Evolutionary conservation across 2,888 invertebrate species (phyloP), one percentile per base, ranked within the genome.

Genomic region (Agonopterix alstromeriana): DNA sequence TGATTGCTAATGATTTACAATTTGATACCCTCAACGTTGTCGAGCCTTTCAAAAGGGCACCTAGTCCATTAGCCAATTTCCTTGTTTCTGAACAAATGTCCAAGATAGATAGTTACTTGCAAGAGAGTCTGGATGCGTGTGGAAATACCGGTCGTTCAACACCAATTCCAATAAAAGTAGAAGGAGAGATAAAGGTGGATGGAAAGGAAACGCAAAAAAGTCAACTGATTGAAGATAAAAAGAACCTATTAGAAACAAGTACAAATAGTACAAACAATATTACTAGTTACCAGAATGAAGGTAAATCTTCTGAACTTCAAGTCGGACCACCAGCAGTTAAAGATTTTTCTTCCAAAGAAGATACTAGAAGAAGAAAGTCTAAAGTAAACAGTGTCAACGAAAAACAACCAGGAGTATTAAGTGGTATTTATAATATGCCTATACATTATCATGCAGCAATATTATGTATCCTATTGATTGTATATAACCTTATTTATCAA

Each of bases 381-480:
- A 74, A 71, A 63, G 43, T 64, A 73, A 77, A 77, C 75, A 82
- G 81, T 80, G 77, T 74, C 67, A 67, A 66, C 59, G 70, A 65
- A 52, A 75, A 70, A 61, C 69, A 62, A 43, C 63, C 59, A 48
- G 79, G 85, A 70, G 67, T 87, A 55, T 61, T 82, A 53, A 71
- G 70, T 57, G 71, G 71, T 68, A 75, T 89, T 63, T 83, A 76
- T 69, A 85, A 83, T 59, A 80, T 89, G 83, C 89, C 89, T 55
- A 76, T 84, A 70, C 89, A 89, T 74, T 89, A 89, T 74, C 88
- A 89, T 64, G 88, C 89, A 61, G 80, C 81, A 55, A 82, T 89
- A 63, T 57, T 89, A 63, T 89, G 89, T 79, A 77, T 87, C 64
- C 67, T 89, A 61, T 78, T 89, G 73, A 86, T 89, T 78, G 76